Percentiles rank a stretch among this genome's conserved stretches.
Conservation (phyloP, 2,113 vertebrate genomes). For the Ammodytes dubius region DNA sequence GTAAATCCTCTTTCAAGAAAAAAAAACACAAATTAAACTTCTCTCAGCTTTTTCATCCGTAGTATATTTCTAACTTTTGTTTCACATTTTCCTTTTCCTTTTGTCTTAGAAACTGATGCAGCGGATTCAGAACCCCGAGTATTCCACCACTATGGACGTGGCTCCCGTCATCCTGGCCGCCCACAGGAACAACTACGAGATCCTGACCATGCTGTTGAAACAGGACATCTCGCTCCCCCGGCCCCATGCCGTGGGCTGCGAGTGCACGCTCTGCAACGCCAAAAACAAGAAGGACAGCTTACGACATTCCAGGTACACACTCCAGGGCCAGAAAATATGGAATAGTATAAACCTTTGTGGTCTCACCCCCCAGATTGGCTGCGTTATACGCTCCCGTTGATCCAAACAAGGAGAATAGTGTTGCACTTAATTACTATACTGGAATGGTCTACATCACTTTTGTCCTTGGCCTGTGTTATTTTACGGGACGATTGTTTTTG, state of each 20-base stretch:
- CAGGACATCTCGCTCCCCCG: constrained; percentile 97
- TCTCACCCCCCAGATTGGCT: not conserved
- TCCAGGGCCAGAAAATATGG: not conserved
- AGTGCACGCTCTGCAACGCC: constrained; percentile 96
- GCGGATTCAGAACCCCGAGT: constrained; percentile 97
- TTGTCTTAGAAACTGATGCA: constrained; percentile 96
- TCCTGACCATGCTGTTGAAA: constrained; percentile 98
- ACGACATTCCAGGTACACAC: constrained; percentile 92
- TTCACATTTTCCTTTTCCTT: not conserved
- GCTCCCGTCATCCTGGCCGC: constrained; percentile 98
- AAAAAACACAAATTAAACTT: not conserved
- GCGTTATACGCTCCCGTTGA: not conserved
- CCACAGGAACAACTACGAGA: constrained; percentile 99
- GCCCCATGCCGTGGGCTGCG: constrained; percentile 97
- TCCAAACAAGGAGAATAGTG: not conserved
- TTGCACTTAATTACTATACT: not conserved
- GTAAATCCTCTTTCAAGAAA: not conserved
- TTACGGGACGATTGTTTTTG: constrained; percentile 10
- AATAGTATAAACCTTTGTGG: not conserved
- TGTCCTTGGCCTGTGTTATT: constrained; percentile 1
- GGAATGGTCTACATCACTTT: not conserved
- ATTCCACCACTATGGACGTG: constrained; percentile 99
- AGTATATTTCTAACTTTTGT: not conserved
- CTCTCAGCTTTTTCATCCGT: not conserved
- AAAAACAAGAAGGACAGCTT: constrained; percentile 99